These are phyloP conservation scores for Philotrypesis tridentata DNA, from an alignment of 1,140 invertebrate species.

Conservation along the genomic window DNA sequence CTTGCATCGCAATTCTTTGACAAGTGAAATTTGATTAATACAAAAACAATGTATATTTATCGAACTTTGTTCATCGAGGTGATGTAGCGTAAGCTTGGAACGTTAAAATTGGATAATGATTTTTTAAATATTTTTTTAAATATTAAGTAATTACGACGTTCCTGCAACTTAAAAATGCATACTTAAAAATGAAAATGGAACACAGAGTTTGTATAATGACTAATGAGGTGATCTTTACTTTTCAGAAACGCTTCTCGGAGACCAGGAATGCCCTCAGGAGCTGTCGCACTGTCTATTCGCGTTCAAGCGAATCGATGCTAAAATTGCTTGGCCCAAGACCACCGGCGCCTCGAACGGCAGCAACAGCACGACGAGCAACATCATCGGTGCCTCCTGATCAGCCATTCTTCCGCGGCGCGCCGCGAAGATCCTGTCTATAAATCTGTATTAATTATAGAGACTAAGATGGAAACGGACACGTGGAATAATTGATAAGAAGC, in stretches of 20 bases:
- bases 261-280: conserved; percentile 93
- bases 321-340: conserved; percentile 94
- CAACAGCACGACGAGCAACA: not conserved
- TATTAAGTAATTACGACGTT: no score
- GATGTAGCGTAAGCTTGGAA: no score
- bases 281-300: conserved; percentile 92
- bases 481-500: not conserved
- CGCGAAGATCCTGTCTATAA: conserved; percentile 39
- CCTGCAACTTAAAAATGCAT: no score
- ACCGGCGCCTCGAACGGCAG: conserved; percentile 21
- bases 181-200: no score
- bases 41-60: no score
- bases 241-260: conserved; percentile 90
- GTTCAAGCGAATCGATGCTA: conserved; percentile 95
- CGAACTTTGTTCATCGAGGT: no score
- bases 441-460: conserved; percentile 28
- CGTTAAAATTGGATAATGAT: no score
- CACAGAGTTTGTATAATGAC: no score
- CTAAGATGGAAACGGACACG: not conserved
- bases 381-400: conserved; percentile 31
- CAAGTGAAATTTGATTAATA: no score
- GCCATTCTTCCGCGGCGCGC: conserved; percentile 4
- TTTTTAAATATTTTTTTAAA: no score
- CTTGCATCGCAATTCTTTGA: no score
- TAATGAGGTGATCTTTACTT: no score